Base-by-base conservation (phyloP, 1,140 invertebrate species). In the Belonocnema kinseyi region DNA sequence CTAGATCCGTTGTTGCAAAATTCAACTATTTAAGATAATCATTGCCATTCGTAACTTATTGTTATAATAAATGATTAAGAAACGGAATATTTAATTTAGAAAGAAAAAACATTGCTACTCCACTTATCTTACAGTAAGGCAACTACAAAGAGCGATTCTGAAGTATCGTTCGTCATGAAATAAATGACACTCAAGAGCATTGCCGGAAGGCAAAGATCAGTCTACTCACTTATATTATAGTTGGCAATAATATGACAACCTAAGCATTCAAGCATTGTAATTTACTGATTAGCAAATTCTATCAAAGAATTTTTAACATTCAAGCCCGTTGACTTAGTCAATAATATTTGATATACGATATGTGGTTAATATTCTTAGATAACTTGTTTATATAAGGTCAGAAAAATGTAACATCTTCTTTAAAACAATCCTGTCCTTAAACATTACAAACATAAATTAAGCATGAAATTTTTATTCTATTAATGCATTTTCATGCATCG, bases 121-220 rank as follows among this genome's bases (percentile, higher is more conserved):
- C 26, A 66, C 14, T 13, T 66, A 40, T n/a, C 33, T 40, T 66
- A 14, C 40, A 33, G 33, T n/a, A 17, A 54, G 17, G 53, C 16
- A 17, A 54, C 17, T 61, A n/a, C 13, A 21, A 21, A 14, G 40
- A 66, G 13, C 33, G 14, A 66, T 16, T 40, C 21, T 66, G 26
- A 40, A 40, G 61, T 46, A 66, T 66, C 61, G 40, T 66, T 66
- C 61, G n/a, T 26, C 56, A 58, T 46, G 40, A 46, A 58, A 58
- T 58, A 26, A 66, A 66, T 33, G 61, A 66, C 33, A 46, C 61
- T 66, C 61, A n/a, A 66, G 61, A 66, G 26, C 33, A 40, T n/a
- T 66, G 40, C 61, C 61, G 61, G 61, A 66, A 66, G 58, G 8
- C 58, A 61, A 66, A 66, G 61, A 66, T 66, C 61, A 66, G 33